These are phyloP conservation scores for Stenolophus ochropezus DNA, from an alignment of 2,888 invertebrate species.

Conservation along the genomic window DNA sequence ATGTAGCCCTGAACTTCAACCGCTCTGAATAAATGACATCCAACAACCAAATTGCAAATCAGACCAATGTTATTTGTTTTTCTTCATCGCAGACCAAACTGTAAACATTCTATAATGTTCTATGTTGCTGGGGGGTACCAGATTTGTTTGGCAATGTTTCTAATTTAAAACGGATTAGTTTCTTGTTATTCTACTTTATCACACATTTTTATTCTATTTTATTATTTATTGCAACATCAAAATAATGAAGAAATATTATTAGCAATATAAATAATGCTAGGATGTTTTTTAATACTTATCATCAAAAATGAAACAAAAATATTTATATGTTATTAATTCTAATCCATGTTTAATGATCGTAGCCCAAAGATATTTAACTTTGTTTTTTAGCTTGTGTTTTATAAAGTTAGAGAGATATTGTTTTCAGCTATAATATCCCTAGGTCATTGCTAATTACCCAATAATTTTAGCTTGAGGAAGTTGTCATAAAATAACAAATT, in stretches of 20 bases:
- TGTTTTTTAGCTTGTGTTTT: too few species aligned
- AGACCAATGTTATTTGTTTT: background rate
- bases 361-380: too few species aligned
- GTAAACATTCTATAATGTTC: background rate
- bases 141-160: constrained; percentile 1
- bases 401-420: too few species aligned
- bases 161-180: background rate
- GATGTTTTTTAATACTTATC: background rate
- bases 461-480: too few species aligned
- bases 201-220: background rate
- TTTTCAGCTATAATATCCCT: too few species aligned
- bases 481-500: too few species aligned
- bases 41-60: constrained; percentile 15
- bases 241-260: background rate
- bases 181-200: background rate
- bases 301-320: too few species aligned
- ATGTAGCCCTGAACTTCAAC: constrained; percentile 55
- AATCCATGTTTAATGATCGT: too few species aligned
- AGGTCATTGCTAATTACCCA: too few species aligned
- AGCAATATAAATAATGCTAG: too few species aligned
- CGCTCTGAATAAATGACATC: constrained; percentile 28
- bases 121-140: background rate
- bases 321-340: too few species aligned
- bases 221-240: background rate
- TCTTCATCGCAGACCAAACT: background rate